Base-by-base conservation (phyloP, 2,888 invertebrate species). In the Drosophila fungiperda region DNA sequence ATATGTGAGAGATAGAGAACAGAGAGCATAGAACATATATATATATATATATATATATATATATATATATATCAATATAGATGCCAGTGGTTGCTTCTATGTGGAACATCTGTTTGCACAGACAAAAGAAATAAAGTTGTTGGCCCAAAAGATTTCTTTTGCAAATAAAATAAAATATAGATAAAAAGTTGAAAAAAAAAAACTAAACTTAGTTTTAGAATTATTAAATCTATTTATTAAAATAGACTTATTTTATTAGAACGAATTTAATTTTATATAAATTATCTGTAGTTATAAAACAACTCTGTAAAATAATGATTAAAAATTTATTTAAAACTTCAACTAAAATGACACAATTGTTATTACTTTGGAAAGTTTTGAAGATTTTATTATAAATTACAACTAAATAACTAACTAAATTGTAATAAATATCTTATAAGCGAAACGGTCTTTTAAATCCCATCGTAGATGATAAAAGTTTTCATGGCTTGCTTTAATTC, bases 21-120 rank as follows among this genome's bases (percentile, higher is more conserved):
- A 60, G 45, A 72, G 50, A 38, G n/a, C 50, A 49, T n/a, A 35
- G 20, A 49, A 40, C 20, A 29, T 50, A 26, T 17, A 42, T 23
- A 66, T 53, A 50, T 12, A 17, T 26, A 54, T 26, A 61, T 15
- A 38, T 15, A 45, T 26, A 26, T 26, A 26, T 5, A 26, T 29
- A 29, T 50, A 26, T 17, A 42, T 23, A 61, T 53, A 50, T 11
- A 17, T 26, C 54, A 20, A 62, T 17, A 38, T 17, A 49, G 52
- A 38, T 69, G 48, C 60, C 54, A 32, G 52, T 42, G 57, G 35
- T 33, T n/a, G 35, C 59, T 29, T 42, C 53, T 32, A 60, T 48
- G 12, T 29, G 49, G 40, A 59, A 38, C 73, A 76, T 42, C 66
- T 77, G 62, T 57, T 62, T 17, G 23, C 48, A 29, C 29, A 29